Evolutionary conservation across 2,113 vertebrate species (phyloP).

Genomic region (Phoenicopterus ruber): DNA sequence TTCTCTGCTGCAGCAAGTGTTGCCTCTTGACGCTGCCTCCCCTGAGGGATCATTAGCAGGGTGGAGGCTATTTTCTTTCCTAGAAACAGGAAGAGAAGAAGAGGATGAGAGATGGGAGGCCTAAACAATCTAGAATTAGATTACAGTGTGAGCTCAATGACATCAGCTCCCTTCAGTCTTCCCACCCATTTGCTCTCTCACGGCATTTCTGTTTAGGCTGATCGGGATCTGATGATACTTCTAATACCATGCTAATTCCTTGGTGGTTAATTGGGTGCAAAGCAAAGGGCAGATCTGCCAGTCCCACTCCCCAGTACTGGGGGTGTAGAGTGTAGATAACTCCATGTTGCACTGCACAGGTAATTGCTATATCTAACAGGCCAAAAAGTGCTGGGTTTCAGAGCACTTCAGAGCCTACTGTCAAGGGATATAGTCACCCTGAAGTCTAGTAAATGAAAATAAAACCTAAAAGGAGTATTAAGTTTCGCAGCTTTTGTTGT

Average conservation of each 20-base stretch:
- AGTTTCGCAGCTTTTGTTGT: background rate
- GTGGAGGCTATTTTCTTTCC: constrained; percentile 52
- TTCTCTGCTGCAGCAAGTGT: constrained; percentile 15
- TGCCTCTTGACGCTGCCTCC: constrained; percentile 48
- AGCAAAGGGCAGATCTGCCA: background rate
- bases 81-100: constrained; percentile 63
- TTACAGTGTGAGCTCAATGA: constrained; percentile 7
- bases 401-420: background rate
- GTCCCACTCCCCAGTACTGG: background rate
- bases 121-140: constrained; percentile 25
- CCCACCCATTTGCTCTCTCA: constrained; percentile 35
- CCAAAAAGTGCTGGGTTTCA: background rate
- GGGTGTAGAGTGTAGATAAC: background rate
- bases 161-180: constrained; percentile 37
- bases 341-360: background rate
- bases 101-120: constrained; percentile 37
- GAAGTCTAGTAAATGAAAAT: background rate
- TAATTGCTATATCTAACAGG: background rate
- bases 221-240: background rate
- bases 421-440: background rate
- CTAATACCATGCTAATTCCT: background rate
- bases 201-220: background rate
- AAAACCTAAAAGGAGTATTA: background rate
- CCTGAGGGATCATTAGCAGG: constrained; percentile 31
- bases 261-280: background rate